These are phyloP conservation scores for Dolomedes plantarius DNA, from an alignment of 2,888 invertebrate species.

Conservation along the genomic window DNA sequence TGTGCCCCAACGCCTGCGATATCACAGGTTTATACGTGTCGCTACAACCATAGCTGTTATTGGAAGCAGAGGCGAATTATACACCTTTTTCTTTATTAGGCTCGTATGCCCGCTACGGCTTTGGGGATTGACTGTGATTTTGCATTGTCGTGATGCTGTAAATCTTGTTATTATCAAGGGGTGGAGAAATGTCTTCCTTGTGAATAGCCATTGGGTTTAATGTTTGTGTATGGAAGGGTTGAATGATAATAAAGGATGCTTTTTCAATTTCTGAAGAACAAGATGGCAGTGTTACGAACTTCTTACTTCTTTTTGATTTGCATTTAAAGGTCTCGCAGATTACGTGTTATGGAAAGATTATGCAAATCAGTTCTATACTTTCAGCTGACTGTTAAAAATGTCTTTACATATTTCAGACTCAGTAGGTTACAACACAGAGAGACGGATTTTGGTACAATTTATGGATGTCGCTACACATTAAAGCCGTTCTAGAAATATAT, in stretches of 20 bases:
- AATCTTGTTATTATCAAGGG: constrained; percentile 50
- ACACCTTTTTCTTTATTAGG: constrained; percentile 16
- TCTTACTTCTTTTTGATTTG: background rate
- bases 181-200: constrained; percentile 21
- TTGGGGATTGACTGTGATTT: constrained; percentile 48
- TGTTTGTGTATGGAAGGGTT: constrained; percentile 9
- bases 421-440: too few species aligned
- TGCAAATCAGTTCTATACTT: background rate
- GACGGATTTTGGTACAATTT: too few species aligned
- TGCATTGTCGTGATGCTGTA: constrained; percentile 35
- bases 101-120: background rate
- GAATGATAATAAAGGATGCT: constrained; percentile 2
- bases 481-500: too few species aligned
- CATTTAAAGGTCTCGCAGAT: background rate
- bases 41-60: constrained; percentile 1
- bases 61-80: constrained; percentile 14
- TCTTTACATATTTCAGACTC: too few species aligned
- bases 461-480: too few species aligned
- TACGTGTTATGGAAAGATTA: background rate
- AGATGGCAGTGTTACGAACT: background rate
- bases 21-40: constrained; percentile 33
- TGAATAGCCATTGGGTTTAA: constrained; percentile 54
- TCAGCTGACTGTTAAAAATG: too few species aligned
- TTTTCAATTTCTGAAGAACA: constrained; percentile 5
- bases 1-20: constrained; percentile 35